Conservation (phyloP, 2,113 vertebrate genomes). For the Cranoglanis bouderius region DNA sequence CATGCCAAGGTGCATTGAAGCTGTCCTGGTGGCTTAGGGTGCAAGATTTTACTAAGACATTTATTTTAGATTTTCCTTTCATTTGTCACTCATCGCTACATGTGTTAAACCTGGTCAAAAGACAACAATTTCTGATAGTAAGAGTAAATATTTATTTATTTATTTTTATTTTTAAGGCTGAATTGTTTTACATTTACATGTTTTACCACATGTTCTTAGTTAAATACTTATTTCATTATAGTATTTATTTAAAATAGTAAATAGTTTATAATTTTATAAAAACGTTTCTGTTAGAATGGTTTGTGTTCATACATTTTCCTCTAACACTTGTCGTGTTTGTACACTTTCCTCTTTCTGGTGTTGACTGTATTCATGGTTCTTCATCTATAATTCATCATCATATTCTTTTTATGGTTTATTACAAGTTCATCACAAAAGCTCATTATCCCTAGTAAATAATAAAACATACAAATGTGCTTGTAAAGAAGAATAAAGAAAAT, state of each 20-base stretch:
- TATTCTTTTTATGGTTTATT: neutral
- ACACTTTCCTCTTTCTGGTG: neutral
- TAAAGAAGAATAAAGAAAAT: constrained; percentile 16
- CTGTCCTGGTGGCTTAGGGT: neutral
- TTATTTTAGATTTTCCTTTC: neutral
- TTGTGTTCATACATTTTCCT: neutral
- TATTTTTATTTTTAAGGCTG: neutral
- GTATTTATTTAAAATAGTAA: neutral
- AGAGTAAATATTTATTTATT: neutral
- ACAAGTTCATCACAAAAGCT: neutral
- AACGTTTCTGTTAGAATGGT: neutral
- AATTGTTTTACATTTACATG: neutral
- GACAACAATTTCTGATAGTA: too few relatives aligned
- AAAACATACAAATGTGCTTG: constrained; percentile 15
- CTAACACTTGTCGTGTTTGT: neutral
- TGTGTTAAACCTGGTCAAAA: neutral
- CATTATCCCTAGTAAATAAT: neutral
- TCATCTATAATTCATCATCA: constrained; percentile 11
- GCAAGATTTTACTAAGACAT: neutral
- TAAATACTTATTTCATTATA: neutral
- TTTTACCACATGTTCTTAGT: too few relatives aligned
- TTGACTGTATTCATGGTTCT: neutral
- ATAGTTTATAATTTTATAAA: neutral
- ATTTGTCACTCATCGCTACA: neutral
- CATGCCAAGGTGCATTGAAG: neutral